Conservation (phyloP, 2,113 vertebrate species). For the Bufo bufo region DNA sequence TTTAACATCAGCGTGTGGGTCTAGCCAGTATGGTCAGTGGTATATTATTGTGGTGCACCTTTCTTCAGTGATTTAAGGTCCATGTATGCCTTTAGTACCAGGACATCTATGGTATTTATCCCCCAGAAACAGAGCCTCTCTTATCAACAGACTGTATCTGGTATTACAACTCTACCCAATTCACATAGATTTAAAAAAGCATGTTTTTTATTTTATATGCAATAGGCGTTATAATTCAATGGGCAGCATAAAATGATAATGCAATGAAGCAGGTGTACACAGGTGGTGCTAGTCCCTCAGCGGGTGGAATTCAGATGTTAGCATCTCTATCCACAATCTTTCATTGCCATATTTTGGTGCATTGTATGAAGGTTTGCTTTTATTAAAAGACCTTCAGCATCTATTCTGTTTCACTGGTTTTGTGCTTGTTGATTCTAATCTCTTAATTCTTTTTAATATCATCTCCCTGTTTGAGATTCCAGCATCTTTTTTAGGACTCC, state of each 20-base stretch:
- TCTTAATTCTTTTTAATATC: constrained; percentile 28
- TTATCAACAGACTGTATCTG: neutral
- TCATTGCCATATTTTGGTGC: neutral
- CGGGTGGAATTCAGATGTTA: neutral
- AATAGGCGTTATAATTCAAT: neutral
- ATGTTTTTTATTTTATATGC: too few relatives aligned
- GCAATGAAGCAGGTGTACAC: neutral
- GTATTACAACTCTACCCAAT: neutral
- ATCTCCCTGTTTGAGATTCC: neutral
- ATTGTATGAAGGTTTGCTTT: neutral
- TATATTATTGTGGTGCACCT: too few relatives aligned
- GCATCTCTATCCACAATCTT: neutral
- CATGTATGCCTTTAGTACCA: too few relatives aligned
- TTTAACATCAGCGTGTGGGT: too few relatives aligned
- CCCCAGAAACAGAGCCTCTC: neutral
- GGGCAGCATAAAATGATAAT: neutral
- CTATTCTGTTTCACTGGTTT: neutral
- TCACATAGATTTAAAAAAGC: neutral
- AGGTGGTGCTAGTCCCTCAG: neutral
- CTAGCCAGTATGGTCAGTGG: too few relatives aligned
- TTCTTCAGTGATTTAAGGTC: too few relatives aligned
- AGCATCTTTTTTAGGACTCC: neutral
- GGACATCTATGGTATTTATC: too few relatives aligned
- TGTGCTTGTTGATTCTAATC: constrained; percentile 11
- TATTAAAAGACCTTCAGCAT: neutral